Conservation (phyloP, 2,888 invertebrate species). For the Willowsia nigromaculata region DNA sequence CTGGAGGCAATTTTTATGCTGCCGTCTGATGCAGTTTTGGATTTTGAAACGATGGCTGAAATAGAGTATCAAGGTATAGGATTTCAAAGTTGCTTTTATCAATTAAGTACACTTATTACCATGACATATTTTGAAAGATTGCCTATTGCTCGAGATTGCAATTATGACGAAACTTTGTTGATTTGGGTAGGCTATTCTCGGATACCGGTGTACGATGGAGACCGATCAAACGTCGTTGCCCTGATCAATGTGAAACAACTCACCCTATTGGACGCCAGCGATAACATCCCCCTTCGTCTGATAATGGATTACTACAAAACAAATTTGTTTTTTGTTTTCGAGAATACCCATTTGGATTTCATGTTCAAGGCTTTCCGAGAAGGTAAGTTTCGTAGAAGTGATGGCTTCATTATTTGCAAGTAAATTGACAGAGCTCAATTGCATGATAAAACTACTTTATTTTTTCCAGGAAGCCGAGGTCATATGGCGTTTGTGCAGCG, state of each 20-base stretch:
- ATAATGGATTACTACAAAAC: slow-evolving; percentile 98
- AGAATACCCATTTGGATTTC: slow-evolving; percentile 95
- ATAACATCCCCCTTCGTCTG: slow-evolving; percentile 96
- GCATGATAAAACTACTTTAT: neutral
- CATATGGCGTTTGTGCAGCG: slow-evolving; percentile 98
- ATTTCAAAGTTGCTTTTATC: no score
- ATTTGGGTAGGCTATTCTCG: slow-evolving; percentile 89
- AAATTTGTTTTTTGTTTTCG: slow-evolving; percentile 96
- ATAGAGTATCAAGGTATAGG: slow-evolving; percentile 92
- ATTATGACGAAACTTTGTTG: neutral
- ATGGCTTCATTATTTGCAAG: neutral
- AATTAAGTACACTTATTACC: no score
- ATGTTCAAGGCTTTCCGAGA: slow-evolving; percentile 99
- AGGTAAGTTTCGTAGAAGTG: slow-evolving; percentile 83
- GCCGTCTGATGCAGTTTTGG: slow-evolving; percentile 91
- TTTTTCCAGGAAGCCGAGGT: slow-evolving; percentile 86
- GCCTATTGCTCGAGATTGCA: no score
- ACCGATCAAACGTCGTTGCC: slow-evolving; percentile 92
- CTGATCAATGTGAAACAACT: slow-evolving; percentile 98
- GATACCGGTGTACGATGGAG: slow-evolving; percentile 93
- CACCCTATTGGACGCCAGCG: slow-evolving; percentile 98
- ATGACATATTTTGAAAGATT: no score
- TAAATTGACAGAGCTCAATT: neutral
- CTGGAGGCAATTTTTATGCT: slow-evolving; percentile 89
- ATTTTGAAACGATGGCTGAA: slow-evolving; percentile 98